phyloP scores from a whole-genome alignment of 2,797 vertebrate species.

The Tragopan temminckii region DNA sequence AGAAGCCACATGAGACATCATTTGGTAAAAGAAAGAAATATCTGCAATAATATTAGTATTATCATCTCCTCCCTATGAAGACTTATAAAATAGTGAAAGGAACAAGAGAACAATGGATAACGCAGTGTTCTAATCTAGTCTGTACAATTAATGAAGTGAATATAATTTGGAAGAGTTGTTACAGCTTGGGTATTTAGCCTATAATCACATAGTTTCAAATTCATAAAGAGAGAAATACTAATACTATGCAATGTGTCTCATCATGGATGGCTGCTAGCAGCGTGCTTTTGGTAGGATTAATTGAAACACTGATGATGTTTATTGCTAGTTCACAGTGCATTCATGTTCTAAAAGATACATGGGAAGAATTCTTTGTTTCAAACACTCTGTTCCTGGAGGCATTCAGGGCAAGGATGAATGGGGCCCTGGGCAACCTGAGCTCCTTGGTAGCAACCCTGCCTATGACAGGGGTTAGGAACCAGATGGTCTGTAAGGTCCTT shows the following conservation, averaged over 20 bases:
- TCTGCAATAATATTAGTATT: neutral
- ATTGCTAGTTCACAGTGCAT: neutral
- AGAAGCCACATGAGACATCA: neutral
- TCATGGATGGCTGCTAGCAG: neutral
- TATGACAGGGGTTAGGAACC: neutral
- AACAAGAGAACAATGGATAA: neutral
- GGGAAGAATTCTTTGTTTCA: neutral
- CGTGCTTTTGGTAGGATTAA: slow-evolving; percentile 9
- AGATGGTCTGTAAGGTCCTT: neutral
- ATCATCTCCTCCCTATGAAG: neutral
- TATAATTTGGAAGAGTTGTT: slow-evolving; percentile 21
- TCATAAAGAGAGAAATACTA: neutral
- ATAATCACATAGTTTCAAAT: neutral
- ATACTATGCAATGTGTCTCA: neutral
- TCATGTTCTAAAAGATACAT: neutral
- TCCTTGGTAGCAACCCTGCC: neutral
- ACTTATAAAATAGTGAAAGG: neutral
- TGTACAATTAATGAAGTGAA: slow-evolving; percentile 33
- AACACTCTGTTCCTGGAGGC: neutral
- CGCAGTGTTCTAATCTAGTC: neutral
- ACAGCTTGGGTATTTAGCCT: neutral
- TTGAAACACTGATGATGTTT: neutral
- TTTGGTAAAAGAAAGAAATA: neutral
- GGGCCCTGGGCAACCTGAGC: neutral
- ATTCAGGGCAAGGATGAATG: neutral